Percentiles rank a stretch among this genome's conserved stretches.
Conservation (phyloP, 2,797 vertebrate species). For the Distichodus sexfasciatus region DNA sequence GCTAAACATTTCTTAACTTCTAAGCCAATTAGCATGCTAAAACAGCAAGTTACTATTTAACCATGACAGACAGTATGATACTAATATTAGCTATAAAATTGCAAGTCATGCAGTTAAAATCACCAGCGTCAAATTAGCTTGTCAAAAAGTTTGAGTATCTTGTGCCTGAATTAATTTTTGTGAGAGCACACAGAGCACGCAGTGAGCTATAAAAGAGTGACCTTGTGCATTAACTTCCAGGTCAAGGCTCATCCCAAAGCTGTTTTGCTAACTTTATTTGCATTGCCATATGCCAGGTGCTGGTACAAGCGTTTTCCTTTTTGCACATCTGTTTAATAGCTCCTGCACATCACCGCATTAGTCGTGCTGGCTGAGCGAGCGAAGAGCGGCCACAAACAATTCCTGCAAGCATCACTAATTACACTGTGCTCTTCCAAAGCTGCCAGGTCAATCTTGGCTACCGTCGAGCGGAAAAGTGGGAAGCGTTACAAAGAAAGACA, state of each 20-base stretch:
- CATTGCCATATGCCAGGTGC: background rate
- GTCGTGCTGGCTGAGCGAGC: background rate
- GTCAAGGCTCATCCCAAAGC: background rate
- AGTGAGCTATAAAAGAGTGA: background rate
- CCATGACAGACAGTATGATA: no score
- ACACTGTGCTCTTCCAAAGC: background rate
- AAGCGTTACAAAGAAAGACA: background rate
- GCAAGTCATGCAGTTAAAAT: background rate
- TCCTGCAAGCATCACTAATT: background rate
- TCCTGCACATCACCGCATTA: constrained; percentile 4
- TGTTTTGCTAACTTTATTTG: background rate
- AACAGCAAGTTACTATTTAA: no score
- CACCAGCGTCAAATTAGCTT: background rate
- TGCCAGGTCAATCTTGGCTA: constrained; percentile 1
- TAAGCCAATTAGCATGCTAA: no score
- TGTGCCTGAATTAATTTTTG: no score
- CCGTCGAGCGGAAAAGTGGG: no score
- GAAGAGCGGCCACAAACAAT: background rate
- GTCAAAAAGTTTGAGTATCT: no score
- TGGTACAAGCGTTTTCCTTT: background rate
- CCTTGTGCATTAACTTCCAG: background rate
- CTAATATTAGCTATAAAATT: no score
- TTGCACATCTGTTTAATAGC: constrained; percentile 6
- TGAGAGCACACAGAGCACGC: no score
- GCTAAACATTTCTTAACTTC: no score